Conservation (phyloP, 2,797 vertebrate genomes). For the Microtus californicus region DNA sequence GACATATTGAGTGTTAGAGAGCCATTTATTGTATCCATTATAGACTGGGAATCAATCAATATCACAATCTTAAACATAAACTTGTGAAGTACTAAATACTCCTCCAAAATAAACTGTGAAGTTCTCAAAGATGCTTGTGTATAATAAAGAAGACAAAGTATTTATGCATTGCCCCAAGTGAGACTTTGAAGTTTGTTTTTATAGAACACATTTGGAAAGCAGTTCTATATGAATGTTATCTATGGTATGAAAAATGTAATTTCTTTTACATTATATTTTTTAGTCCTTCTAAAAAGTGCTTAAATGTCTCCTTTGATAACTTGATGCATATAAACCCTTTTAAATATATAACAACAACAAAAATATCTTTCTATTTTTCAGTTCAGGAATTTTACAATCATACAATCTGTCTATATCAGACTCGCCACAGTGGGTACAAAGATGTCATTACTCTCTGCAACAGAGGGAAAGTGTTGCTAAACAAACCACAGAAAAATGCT, state of each 20-base stretch:
- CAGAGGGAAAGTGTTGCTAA: not conserved
- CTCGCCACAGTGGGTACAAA: not conserved
- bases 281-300: not conserved
- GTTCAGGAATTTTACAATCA: not conserved
- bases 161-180: not conserved
- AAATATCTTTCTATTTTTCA: not conserved
- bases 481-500: not conserved
- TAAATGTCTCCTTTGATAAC: slow-evolving; percentile 23
- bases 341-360: slow-evolving; percentile 28
- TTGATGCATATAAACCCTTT: not conserved
- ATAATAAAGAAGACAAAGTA: slow-evolving; percentile 62
- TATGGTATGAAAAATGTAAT: slow-evolving; percentile 56
- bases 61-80: slow-evolving; percentile 67
- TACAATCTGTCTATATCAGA: not conserved
- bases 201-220: slow-evolving; percentile 56
- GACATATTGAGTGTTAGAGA: slow-evolving; percentile 2
- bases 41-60: slow-evolving; percentile 44
- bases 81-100: slow-evolving; percentile 50
- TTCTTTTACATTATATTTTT: slow-evolving; percentile 39
- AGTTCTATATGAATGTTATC: slow-evolving; percentile 62
- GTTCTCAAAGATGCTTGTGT: not conserved
- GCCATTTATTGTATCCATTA: not conserved
- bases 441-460: not conserved
- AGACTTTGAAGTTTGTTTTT: slow-evolving; percentile 60
- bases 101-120: slow-evolving; percentile 62